Percentiles rank a stretch among this genome's conserved stretches.
Evolutionary conservation across 1,140 invertebrate genomes (phyloP).

Genomic region (Adelges cooleyi): DNA sequence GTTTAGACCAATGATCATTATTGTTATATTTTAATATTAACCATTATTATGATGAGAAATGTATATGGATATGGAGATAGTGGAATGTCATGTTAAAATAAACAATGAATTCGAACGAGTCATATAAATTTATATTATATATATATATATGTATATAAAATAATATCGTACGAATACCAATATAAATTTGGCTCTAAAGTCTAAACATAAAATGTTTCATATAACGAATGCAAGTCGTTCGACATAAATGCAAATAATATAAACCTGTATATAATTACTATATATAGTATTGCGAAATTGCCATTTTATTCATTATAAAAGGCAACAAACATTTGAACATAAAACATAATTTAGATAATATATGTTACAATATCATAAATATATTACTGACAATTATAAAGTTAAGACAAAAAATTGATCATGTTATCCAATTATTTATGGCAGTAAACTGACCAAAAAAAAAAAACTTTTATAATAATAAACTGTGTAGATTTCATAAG

Average conservation of each 20-base stretch:
- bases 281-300: conserved; percentile 4
- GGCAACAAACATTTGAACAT: conserved; percentile 19
- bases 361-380: background rate
- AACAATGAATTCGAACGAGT: background rate
- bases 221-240: background rate
- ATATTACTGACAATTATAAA: conserved; percentile 13
- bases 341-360: conserved; percentile 1
- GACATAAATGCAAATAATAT: conserved; percentile 3
- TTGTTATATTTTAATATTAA: too few species aligned
- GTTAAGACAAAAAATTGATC: conserved; percentile 5
- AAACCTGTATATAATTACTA: background rate
- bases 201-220: conserved; percentile 10
- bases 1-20: too few species aligned
- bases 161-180: background rate
- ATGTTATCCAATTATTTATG: background rate
- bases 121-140: conserved; percentile 12
- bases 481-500: conserved; percentile 19
- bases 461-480: conserved; percentile 21
- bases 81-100: background rate
- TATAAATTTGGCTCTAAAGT: background rate
- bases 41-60: too few species aligned
- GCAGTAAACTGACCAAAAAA: background rate
- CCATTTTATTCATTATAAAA: conserved; percentile 13
- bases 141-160: background rate
- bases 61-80: too few species aligned